Base-by-base conservation (phyloP, 1,140 invertebrate species). In the Drosophila ananassae region DNA sequence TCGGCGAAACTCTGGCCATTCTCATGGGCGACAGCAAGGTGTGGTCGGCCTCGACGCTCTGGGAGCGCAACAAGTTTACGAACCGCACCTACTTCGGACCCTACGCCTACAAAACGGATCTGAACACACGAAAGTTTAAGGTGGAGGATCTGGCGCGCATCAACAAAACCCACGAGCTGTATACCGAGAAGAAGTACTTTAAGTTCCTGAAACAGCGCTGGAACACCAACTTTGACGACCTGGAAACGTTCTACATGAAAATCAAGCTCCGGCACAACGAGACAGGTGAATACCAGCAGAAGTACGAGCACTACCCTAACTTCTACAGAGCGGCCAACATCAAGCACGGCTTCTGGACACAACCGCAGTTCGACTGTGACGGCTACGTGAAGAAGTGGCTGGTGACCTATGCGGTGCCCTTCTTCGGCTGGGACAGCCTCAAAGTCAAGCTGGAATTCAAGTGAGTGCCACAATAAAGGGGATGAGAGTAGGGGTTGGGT, bases 401-500 rank as follows among this genome's bases (percentile, higher is more conserved):
- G 73, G 95, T 99, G 71, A 98, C 97, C 39, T 99, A 99, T 93
- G 96, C 97, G 53, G 95, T 95, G 55, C 98, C 98, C 55, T 99
- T 99, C 94, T 99, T 99, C 92, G 98, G 98, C 56, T 98, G 96
- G 95, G 98, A 99, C 92, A 96, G 95, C 91, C 94, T 99, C 50
- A 97, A 96, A 94, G 95, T 95, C 24, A 97, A 96, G 92, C 93
- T 98, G 73, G 97, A 98, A 94, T 98, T 98, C 93, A 98, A 98
- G 97, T 98, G 93, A 96, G 96, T 95, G 69, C n/a, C 17, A 21
- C 3, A 48, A 44, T 17, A 28, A 53, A 8, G 6, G 63, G 59
- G 44, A 52, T 47, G 47, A 21, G 39, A 21, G 34, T 28, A 39
- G 55, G 73, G 78, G 39, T 61, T 37, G 57, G 54, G 24, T 48